Evolutionary conservation across 2,113 vertebrate species (phyloP), one percentile per base, ranked within the genome.

Genomic region (Acanthisitta chloris): DNA sequence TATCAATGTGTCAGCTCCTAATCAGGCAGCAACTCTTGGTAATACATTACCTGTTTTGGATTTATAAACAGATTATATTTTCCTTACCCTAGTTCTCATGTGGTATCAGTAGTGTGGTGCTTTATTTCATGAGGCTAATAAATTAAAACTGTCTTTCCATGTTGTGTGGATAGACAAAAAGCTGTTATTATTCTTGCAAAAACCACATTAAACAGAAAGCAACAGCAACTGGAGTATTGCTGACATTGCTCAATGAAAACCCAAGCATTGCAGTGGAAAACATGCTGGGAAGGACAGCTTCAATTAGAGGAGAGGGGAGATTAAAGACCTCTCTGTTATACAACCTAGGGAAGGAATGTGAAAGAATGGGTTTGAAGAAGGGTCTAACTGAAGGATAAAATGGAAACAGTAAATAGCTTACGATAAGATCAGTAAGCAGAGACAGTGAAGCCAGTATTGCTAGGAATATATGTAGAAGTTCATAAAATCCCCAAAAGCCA

Each of bases 221-320:
- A 86, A 91, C 29, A 83, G 70, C 92, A 94, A 78, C n/a, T 0
- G 0, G 69, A 38, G 38, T 79, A 90, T 66, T 76, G 62, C 86
- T 94, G 94, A 94, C 91, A 92, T 52, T 64, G 81, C 86, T 97
- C 97, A 96, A 97, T 96, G 91, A 95, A 97, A 97, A 93, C 65
- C 89, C 97, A 92, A 76, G 43, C 90, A 58, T 40, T 77, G 80
- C 81, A 86, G 86, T 73, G 92, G 90, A 93, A 96, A 96, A 81
- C 77, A 81, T 0, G 9, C 57, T 82, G 80, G 71, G 78, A 95
- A 94, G 84, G 89, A 96, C 94, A 95, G 55, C 34, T 82, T 84
- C 89, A 92, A 96, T 92, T 96, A 97, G 85, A 95, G 45, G 48
- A 93, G 72, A 55, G 61, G 28, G 65, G 89, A 94, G 94, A 97